phyloP scores from a whole-genome alignment of 2,888 invertebrate species.

The Pristionchus mayeri region DNA sequence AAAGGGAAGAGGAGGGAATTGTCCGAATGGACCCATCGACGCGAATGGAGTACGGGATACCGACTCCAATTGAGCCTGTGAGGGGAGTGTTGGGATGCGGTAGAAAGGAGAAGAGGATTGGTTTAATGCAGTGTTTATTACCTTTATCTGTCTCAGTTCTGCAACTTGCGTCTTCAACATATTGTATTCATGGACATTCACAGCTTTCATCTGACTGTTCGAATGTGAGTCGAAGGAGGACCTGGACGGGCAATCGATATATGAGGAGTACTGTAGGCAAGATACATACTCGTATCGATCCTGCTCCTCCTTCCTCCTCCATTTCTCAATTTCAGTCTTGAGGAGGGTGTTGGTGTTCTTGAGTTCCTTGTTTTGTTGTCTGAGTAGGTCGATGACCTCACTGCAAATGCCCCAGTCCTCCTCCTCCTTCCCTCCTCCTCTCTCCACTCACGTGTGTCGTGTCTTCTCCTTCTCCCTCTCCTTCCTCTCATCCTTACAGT shows the following conservation, averaged over 20 bases:
- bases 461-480: slow-evolving; percentile 16
- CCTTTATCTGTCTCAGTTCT: slow-evolving; percentile 12
- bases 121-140: neutral
- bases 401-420: neutral
- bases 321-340: slow-evolving; percentile 3
- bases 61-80: neutral
- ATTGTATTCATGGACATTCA: neutral
- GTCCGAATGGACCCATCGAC: neutral
- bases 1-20: neutral
- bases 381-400: neutral
- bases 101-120: neutral
- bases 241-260: neutral
- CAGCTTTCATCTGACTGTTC: neutral
- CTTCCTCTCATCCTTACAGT: neutral
- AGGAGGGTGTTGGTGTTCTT: neutral
- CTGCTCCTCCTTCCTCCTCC: neutral
- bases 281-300: slow-evolving; percentile 19
- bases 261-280: neutral
- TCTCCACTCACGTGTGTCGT: neutral
- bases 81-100: neutral
- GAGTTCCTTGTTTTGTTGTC: neutral
- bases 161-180: neutral
- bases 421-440: neutral
- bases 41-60: neutral
- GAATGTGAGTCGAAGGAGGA: slow-evolving; percentile 8